Base-by-base conservation (phyloP, 1,140 invertebrate species). In the Drosophila kanapiae region DNA sequence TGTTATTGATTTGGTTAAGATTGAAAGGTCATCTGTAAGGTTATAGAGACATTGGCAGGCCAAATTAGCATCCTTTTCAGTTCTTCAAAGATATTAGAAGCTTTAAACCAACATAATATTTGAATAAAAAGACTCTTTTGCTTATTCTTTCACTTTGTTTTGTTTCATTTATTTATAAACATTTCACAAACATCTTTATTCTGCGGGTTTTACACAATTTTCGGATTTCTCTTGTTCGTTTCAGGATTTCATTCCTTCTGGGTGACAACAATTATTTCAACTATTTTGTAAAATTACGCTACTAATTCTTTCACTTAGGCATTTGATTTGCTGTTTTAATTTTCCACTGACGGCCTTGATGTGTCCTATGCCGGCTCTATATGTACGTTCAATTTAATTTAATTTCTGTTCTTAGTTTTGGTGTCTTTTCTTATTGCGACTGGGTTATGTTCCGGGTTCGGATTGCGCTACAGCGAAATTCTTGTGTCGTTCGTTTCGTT, bases 241-340 rank as follows among this genome's bases (percentile, higher is more conserved):
- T 75, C 38, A 40, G 57, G 57, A 51, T 60, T 77, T 54, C 48
- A 47, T 86, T 75, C 71, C 40, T 62, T 65, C 75, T 53, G 82
- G 64, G 62, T 74, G 85, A 90, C 85, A 90, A 90, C 85, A 90
- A 90, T 90, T 90, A 90, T 90, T 90, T 90, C 85, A 88, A 88
- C 81, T 90, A 90, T 90, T 90, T 76, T 90, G 78, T 90, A 90
- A 85, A 90, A 75, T 85, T 90, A 85, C 78, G 61, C 82, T 78
- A 82, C 85, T 85, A 85, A 90, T 80, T 54, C 37, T 31, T 49
- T 79, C 56, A 51, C 31, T 62, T 64, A 31, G 51, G 61, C 75
- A 59, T 79, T 79, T 74, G 43, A 43, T 74, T 74, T 45, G 49
- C 56, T 45, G 42, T 58, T 64, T 51, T 18, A 58, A 79, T 65